A percentile compares a stretch with the other conserved stretches of the same genome.
phyloP scores from a whole-genome alignment of 1,140 invertebrate species.

The Anastatus disparis region DNA sequence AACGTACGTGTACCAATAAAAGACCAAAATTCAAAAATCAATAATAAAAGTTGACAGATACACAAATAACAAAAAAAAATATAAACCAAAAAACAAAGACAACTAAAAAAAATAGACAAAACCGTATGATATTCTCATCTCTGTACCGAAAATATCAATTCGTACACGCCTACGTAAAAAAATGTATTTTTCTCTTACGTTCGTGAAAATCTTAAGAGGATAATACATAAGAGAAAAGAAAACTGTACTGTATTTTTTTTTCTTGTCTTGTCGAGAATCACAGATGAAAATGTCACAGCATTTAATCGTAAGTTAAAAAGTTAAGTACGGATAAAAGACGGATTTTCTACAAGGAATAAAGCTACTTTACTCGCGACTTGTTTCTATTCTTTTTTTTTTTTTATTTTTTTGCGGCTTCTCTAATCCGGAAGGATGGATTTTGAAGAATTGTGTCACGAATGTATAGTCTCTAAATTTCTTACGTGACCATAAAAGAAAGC shows the following conservation, averaged over 20 bases:
- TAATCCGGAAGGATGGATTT: neutral
- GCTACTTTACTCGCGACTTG: too few species aligned
- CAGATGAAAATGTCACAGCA: neutral
- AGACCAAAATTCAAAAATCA: too few species aligned
- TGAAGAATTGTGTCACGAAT: neutral
- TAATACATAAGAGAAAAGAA: neutral
- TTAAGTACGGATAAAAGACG: neutral
- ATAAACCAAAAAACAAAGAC: too few species aligned
- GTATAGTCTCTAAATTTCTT: neutral
- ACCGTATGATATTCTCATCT: too few species aligned
- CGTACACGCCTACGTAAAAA: too few species aligned
- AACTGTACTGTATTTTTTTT: neutral
- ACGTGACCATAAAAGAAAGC: too few species aligned
- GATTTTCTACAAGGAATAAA: neutral
- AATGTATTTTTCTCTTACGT: neutral
- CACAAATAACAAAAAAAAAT: too few species aligned
- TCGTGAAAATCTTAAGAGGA: neutral
- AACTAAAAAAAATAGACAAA: too few species aligned
- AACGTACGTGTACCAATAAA: too few species aligned
- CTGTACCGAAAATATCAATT: too few species aligned
- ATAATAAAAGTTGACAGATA: too few species aligned
- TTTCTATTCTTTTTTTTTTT: neutral
- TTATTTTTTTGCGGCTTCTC: neutral
- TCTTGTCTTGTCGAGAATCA: neutral
- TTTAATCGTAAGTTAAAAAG: slow-evolving; percentile 17